Evolutionary conservation across 2,797 vertebrate species (phyloP), one percentile per base, ranked within the genome.

Genomic region (Acomys russatus): DNA sequence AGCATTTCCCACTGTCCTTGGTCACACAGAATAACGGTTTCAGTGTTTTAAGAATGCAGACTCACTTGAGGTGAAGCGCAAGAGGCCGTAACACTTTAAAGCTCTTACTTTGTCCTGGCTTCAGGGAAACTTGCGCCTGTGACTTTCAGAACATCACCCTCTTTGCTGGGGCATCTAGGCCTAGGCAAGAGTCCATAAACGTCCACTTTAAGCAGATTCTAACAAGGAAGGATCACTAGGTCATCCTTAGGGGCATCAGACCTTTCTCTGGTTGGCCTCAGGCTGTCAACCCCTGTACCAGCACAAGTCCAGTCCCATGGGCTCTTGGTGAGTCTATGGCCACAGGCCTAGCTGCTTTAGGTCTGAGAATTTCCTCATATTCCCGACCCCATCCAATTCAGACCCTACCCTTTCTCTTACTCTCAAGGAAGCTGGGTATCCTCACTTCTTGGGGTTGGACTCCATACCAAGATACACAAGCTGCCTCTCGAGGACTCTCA

Each of bases 21-120:
- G 59, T 3, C 20, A 61, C 68, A 71, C 2, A 10, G 8, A 12
- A 66, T 25, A 22, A 25, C 18, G 23, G 44, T 14, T 30, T 68
- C 9, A 20, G 30, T 12, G 17, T 1, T 33, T 86, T 49, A 20
- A 49, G 28, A 33, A 8, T 38, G 22, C 28, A 66, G 61, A 84
- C 44, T 77, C 28, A 77, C 49, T 77, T 77, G 14, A 20, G 61
- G 61, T 63, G 20, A 63, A 22, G 61, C 44, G 23, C 73, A 76
- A 28, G 80, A 64, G 35, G 23, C 35, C 3, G 3, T 28, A 82
- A 70, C 20, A 20, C 3, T 15, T n/a, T 3, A 2, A n/a, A 9
- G 18, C 23, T 35, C 71, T n/a, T 0, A 23, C 6, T 1, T 22
- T 9, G 30, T 4, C 44, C n/a, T 1, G 12, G 86, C 20, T 17